phyloP scores from a whole-genome alignment of 2,797 vertebrate species.

The Sebastiscus tertius region DNA sequence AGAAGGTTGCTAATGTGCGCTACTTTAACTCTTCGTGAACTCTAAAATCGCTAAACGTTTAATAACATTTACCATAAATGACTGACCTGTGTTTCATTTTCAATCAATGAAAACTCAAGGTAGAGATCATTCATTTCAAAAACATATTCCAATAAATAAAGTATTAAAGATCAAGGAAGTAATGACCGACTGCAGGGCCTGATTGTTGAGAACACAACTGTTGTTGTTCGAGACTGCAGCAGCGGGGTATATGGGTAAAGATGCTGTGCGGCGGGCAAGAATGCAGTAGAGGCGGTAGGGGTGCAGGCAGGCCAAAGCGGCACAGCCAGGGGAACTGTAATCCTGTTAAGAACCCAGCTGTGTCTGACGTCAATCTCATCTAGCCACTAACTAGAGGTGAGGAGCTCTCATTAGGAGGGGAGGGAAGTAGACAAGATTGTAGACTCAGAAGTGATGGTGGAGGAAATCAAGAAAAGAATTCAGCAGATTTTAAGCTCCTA shows the following conservation, averaged over 20 bases:
- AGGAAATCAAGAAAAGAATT: constrained; percentile 23
- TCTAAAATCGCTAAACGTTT: not conserved
- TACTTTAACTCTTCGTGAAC: not conserved
- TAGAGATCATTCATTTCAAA: not conserved
- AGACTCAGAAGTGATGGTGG: constrained; percentile 20
- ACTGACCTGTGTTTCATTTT: not conserved
- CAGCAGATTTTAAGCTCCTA: constrained; percentile 27
- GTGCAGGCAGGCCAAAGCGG: constrained; percentile 61
- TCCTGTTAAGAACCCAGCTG: constrained; percentile 80
- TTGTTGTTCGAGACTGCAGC: constrained; percentile 36
- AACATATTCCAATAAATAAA: not conserved
- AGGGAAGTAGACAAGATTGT: constrained; percentile 44
- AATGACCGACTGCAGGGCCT: not conserved
- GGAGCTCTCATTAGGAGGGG: constrained; percentile 68
- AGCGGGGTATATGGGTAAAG: constrained; percentile 36
- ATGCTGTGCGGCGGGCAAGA: constrained; percentile 59
- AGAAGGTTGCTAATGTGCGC: not conserved
- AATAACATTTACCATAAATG: not conserved
- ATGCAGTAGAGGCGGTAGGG: constrained; percentile 57
- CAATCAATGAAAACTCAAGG: not conserved
- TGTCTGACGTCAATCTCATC: constrained; percentile 81
- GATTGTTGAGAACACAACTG: constrained; percentile 16
- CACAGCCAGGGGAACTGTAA: constrained; percentile 72
- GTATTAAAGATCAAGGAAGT: not conserved
- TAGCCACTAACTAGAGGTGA: constrained; percentile 71